These are phyloP conservation scores for Oscheius sp. DNA, from an alignment of 2,888 invertebrate species.

Conservation along the genomic window DNA sequence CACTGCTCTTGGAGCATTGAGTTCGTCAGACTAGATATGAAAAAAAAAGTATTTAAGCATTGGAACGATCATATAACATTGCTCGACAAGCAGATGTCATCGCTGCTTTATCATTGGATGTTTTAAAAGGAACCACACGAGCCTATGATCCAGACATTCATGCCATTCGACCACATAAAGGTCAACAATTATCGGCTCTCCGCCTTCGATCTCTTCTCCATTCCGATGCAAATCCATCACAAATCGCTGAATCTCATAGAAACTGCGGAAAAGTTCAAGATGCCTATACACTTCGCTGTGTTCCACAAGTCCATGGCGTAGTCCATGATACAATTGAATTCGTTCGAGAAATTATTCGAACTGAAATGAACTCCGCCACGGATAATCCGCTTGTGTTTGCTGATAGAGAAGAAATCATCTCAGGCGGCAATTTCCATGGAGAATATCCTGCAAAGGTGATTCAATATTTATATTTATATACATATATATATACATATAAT, in stretches of 20 bases:
- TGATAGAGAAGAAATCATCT: slow-evolving; percentile 77
- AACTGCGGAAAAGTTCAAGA: slow-evolving; percentile 79
- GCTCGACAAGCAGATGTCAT: slow-evolving; percentile 78
- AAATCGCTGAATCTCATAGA: slow-evolving; percentile 78
- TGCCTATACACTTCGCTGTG: slow-evolving; percentile 78
- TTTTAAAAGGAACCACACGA: slow-evolving; percentile 77
- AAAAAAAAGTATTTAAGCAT: slow-evolving; percentile 71
- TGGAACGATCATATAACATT: slow-evolving; percentile 76
- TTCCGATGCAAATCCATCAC: slow-evolving; percentile 77
- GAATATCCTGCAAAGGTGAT: slow-evolving; percentile 78
- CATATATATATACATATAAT: background rate
- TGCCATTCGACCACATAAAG: slow-evolving; percentile 77
- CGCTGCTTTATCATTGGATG: slow-evolving; percentile 78
- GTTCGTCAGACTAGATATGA: slow-evolving; percentile 66
- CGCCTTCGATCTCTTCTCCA: slow-evolving; percentile 77
- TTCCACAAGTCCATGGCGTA: slow-evolving; percentile 78
- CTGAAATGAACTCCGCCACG: slow-evolving; percentile 79
- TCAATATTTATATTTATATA: background rate
- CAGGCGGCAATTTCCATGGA: slow-evolving; percentile 80
- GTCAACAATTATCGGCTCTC: slow-evolving; percentile 77
- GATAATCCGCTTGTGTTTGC: slow-evolving; percentile 78
- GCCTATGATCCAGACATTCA: slow-evolving; percentile 79
- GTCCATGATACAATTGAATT: slow-evolving; percentile 78
- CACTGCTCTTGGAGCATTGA: slow-evolving; percentile 77
- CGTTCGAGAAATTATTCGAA: slow-evolving; percentile 75